A percentile compares a stretch with the other conserved stretches of the same genome.
Conservation (phyloP, 2,888 invertebrate genomes). For the Eudasyphora cyanicolor region DNA sequence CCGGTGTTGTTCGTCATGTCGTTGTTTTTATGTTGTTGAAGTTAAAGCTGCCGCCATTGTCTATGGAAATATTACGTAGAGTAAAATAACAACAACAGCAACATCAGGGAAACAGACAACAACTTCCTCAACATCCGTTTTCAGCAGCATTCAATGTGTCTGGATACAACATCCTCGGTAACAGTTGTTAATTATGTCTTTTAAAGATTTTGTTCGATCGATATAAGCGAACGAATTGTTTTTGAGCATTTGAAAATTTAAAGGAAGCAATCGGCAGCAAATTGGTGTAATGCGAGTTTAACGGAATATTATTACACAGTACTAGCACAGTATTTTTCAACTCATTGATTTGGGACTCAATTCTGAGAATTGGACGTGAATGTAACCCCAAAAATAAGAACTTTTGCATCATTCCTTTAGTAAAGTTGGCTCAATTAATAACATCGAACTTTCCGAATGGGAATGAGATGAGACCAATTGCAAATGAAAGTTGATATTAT, state of each 20-base stretch:
- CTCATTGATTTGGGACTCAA: too few species aligned
- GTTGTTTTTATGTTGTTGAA: not conserved
- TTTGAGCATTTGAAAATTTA: not conserved
- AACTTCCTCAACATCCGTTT: slow-evolving; percentile 20
- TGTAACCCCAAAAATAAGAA: too few species aligned
- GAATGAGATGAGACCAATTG: too few species aligned
- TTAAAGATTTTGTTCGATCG: slow-evolving; percentile 25
- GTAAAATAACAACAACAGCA: slow-evolving; percentile 8
- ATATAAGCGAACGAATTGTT: slow-evolving; percentile 23
- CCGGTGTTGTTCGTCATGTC: not conserved
- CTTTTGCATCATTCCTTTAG: too few species aligned
- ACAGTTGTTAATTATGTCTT: slow-evolving; percentile 43
- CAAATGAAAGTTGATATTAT: too few species aligned
- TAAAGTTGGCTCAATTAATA: too few species aligned
- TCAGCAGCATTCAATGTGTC: slow-evolving; percentile 25
- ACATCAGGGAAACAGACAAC: too few species aligned
- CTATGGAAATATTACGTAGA: slow-evolving; percentile 3
- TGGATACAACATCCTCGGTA: slow-evolving; percentile 37
- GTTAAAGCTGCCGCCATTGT: not conserved
- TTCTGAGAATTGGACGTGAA: too few species aligned
- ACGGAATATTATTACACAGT: too few species aligned
- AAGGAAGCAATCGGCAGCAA: not conserved
- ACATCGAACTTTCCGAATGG: too few species aligned
- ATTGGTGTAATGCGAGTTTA: too few species aligned
- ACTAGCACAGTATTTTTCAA: too few species aligned